Evolutionary conservation across 2,113 vertebrate species (phyloP).

Genomic region (Cyprinodon variegatus): DNA sequence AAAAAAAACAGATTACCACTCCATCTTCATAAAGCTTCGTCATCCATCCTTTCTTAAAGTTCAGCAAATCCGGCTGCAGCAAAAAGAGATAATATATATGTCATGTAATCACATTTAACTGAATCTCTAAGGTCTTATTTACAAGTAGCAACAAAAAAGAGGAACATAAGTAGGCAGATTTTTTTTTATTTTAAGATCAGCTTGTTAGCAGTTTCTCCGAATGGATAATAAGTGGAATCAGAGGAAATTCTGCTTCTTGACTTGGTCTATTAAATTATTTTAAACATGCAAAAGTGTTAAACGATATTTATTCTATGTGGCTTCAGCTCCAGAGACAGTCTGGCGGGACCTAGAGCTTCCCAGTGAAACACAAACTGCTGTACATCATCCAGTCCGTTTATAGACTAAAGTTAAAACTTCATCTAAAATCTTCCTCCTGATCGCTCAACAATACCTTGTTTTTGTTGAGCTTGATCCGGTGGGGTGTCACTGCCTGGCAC

Average conservation of each 20-base stretch:
- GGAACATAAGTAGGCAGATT: not conserved
- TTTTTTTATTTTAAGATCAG: not conserved
- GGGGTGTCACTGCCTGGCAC: constrained; percentile 68
- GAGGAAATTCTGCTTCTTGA: not conserved
- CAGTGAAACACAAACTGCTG: constrained; percentile 71
- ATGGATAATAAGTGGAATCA: not conserved
- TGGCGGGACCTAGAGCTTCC: constrained; percentile 60
- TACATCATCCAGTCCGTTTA: constrained; percentile 62
- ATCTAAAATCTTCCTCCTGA: constrained; percentile 1
- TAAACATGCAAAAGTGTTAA: no score
- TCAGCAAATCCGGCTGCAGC: constrained; percentile 91
- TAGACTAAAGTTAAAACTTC: constrained; percentile 47
- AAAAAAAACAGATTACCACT: constrained; percentile 81
- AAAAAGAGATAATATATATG: constrained; percentile 19
- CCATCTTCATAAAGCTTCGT: constrained; percentile 96
- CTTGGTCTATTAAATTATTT: no score
- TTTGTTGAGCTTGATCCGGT: constrained; percentile 79
- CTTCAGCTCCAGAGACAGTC: constrained; percentile 31
- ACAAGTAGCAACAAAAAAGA: not conserved
- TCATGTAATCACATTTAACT: not conserved
- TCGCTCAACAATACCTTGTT: constrained; percentile 74
- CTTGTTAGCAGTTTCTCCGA: not conserved
- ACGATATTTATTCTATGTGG: not conserved
- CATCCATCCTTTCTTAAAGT: constrained; percentile 99
- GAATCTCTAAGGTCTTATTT: not conserved